These are phyloP conservation scores for Microcebus lehilahytsara DNA, from an alignment of 2,113 vertebrate genomes.

Conservation along the genomic window DNA sequence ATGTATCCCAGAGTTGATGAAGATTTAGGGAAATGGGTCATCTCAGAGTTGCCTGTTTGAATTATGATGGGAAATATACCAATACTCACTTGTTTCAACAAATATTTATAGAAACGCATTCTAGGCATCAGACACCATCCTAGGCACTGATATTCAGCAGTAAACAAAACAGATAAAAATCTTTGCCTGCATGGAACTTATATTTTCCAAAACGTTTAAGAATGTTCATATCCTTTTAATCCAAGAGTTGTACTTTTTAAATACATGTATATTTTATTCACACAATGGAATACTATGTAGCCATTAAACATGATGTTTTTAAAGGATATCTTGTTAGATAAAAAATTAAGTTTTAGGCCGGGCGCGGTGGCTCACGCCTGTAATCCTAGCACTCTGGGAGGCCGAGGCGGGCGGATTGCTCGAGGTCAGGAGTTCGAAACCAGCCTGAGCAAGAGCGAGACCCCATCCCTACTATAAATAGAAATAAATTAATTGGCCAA, in stretches of 20 bases:
- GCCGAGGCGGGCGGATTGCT: too few relatives aligned
- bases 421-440: too few relatives aligned
- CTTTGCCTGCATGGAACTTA: neutral
- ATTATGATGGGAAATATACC: conserved; percentile 5
- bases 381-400: too few relatives aligned
- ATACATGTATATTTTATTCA: neutral
- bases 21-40: neutral
- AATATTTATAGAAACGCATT: conserved; percentile 27
- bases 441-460: too few relatives aligned
- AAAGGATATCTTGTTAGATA: neutral
- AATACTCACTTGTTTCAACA: neutral
- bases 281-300: neutral
- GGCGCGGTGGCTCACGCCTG: too few relatives aligned
- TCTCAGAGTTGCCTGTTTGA: neutral
- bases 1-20: neutral
- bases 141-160: neutral
- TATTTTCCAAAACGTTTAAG: conserved; percentile 4
- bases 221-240: neutral
- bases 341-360: neutral
- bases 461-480: too few relatives aligned
- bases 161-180: conserved; percentile 35
- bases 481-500: too few relatives aligned
- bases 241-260: neutral
- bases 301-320: neutral
- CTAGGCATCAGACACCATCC: neutral